These are phyloP conservation scores for Antennarius striatus DNA, from an alignment of 2,113 vertebrate species.

Conservation along the genomic window DNA sequence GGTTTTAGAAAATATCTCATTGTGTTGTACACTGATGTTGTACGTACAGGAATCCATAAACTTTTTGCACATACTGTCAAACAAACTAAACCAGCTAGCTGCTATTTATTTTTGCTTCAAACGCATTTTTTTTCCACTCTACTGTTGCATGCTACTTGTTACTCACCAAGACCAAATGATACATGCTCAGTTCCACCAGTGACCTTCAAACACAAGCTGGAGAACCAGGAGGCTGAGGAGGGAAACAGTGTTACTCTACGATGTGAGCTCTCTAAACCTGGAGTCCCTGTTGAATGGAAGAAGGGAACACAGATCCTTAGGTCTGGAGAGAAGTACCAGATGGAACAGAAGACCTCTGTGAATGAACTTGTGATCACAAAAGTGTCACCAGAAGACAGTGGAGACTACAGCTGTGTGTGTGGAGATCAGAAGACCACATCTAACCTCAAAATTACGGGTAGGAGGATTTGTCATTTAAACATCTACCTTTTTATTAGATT, in stretches of 20 bases:
- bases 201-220: conserved; percentile 68
- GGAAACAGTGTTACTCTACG: conserved; percentile 73
- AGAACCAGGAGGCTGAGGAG: conserved; percentile 77
- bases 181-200: conserved; percentile 35
- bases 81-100: too few species aligned
- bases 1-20: too few species aligned
- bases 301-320: conserved; percentile 67
- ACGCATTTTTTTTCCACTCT: too few species aligned
- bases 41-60: too few species aligned
- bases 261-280: conserved; percentile 83
- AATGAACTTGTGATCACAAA: conserved; percentile 72
- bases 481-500: too few species aligned
- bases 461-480: background rate
- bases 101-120: too few species aligned
- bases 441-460: conserved; percentile 64
- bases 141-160: too few species aligned
- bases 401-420: conserved; percentile 75
- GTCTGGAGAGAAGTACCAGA: conserved; percentile 79
- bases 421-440: conserved; percentile 78
- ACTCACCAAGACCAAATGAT: background rate
- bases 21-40: too few species aligned
- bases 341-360: conserved; percentile 59
- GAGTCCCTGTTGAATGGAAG: conserved; percentile 80
- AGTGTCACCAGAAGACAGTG: conserved; percentile 62
- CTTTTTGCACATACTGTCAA: too few species aligned